Evolutionary conservation across 2,888 invertebrate genomes (phyloP).

Genomic region (Hemithea aestivaria): DNA sequence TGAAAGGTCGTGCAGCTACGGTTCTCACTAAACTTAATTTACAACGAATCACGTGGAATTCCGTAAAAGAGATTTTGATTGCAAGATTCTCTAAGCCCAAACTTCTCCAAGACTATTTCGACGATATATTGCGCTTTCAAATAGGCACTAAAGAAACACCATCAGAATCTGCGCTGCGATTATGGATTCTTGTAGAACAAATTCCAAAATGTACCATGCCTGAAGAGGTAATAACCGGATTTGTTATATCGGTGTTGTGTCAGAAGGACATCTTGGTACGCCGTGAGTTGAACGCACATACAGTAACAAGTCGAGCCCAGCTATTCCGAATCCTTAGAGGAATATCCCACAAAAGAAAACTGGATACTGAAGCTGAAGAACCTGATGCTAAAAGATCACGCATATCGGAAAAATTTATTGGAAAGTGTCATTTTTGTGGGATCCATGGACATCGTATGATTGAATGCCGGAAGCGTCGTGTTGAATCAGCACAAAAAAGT

Average conservation of each 20-base stretch:
- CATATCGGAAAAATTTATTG: no score
- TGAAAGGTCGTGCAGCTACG: slow-evolving; percentile 23
- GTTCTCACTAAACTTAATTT: slow-evolving; percentile 23
- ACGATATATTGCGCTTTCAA: slow-evolving; percentile 26
- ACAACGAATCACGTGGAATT: slow-evolving; percentile 10
- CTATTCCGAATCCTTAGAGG: slow-evolving; percentile 21
- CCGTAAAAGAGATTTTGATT: not conserved
- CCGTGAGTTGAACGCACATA: slow-evolving; percentile 13
- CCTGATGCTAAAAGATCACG: no score
- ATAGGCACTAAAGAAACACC: slow-evolving; percentile 19
- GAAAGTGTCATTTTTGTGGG: no score
- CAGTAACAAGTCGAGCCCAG: slow-evolving; percentile 16
- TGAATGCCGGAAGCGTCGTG: no score
- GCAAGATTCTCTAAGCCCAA: slow-evolving; percentile 1
- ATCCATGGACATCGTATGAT: no score
- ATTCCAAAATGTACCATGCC: slow-evolving; percentile 14
- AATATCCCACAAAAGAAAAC: slow-evolving; percentile 12
- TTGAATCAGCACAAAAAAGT: no score
- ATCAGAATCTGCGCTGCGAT: slow-evolving; percentile 18
- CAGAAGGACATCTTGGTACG: slow-evolving; percentile 10
- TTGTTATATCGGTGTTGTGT: slow-evolving; percentile 15
- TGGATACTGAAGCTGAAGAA: no score
- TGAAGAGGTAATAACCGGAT: slow-evolving; percentile 9
- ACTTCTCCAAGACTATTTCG: slow-evolving; percentile 21
- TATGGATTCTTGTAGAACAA: slow-evolving; percentile 22